A percentile compares a stretch with the other conserved stretches of the same genome.
These are phyloP conservation scores for Melanotaenia nigrans DNA, from an alignment of 2,797 vertebrate genomes.

Conservation along the genomic window DNA sequence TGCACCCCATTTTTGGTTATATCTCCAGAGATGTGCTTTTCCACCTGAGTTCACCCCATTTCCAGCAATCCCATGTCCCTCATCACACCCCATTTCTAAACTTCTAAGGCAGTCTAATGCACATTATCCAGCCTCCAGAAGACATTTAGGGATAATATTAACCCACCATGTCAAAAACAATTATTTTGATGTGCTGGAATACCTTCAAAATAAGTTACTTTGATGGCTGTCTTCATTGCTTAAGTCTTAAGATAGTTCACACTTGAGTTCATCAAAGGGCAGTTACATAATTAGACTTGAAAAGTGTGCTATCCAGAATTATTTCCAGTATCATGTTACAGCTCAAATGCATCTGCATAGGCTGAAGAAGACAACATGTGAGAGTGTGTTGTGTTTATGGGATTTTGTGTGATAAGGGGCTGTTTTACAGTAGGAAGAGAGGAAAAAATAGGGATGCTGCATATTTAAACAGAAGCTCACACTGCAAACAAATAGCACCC, in stretches of 20 bases:
- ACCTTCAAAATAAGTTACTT: neutral
- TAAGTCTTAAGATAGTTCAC: neutral
- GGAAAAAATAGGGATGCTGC: neutral
- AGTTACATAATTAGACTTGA: constrained; percentile 1
- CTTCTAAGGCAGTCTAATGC: constrained; percentile 22
- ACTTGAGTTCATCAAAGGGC: neutral
- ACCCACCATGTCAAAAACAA: neutral
- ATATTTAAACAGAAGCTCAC: neutral
- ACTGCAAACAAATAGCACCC: neutral
- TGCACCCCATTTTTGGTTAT: constrained; percentile 69
- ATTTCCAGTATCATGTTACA: neutral
- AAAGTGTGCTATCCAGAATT: neutral
- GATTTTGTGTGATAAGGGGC: neutral
- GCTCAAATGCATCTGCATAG: neutral
- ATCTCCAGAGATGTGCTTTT: constrained; percentile 53
- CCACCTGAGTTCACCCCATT: constrained; percentile 66
- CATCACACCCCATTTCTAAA: constrained; percentile 28
- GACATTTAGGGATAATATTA: constrained; percentile 8
- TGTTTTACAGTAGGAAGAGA: neutral
- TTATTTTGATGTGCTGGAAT: neutral
- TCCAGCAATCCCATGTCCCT: constrained; percentile 34
- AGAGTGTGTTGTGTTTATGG: neutral
- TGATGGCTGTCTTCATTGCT: constrained; percentile 2
- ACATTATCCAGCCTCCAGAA: constrained; percentile 31
- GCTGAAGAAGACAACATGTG: neutral